Evolutionary conservation across 2,888 invertebrate genomes (phyloP).

Genomic region (Sinotaia quadrata): DNA sequence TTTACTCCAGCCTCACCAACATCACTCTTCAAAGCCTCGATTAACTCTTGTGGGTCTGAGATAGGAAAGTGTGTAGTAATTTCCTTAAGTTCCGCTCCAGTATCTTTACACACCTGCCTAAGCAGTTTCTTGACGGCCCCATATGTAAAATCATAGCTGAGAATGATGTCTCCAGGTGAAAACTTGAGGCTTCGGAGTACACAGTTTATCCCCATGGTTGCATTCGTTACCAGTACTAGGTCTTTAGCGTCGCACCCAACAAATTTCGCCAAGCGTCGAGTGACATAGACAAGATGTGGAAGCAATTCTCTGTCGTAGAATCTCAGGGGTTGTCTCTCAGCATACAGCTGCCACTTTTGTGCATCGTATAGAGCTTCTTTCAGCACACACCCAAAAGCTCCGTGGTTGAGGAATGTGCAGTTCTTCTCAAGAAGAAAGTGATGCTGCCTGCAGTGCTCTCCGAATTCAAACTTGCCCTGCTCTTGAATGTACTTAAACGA

Average conservation of each 20-base stretch:
- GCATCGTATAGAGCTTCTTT: slow-evolving; percentile 61
- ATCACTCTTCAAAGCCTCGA: slow-evolving; percentile 43
- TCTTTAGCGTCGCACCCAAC: slow-evolving; percentile 65
- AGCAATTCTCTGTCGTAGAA: slow-evolving; percentile 68
- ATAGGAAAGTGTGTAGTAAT: slow-evolving; percentile 55
- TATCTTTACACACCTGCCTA: slow-evolving; percentile 51
- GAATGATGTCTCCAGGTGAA: slow-evolving; percentile 50
- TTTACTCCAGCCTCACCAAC: slow-evolving; percentile 48
- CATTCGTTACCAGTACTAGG: slow-evolving; percentile 64
- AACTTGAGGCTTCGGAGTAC: slow-evolving; percentile 57
- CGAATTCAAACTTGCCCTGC: slow-evolving; percentile 5
- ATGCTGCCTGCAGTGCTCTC: slow-evolving; percentile 36
- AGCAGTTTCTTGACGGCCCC: slow-evolving; percentile 67
- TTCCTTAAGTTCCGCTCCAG: slow-evolving; percentile 58
- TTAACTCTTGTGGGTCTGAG: slow-evolving; percentile 45
- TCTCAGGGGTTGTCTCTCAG: slow-evolving; percentile 66
- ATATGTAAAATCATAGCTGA: slow-evolving; percentile 59
- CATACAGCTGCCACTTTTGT: slow-evolving; percentile 67
- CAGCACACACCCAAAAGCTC: slow-evolving; percentile 68
- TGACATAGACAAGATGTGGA: slow-evolving; percentile 63
- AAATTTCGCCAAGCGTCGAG: slow-evolving; percentile 65
- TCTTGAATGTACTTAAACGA: slow-evolving; percentile 37
- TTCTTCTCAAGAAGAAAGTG: slow-evolving; percentile 61
- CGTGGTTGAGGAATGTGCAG: slow-evolving; percentile 69
- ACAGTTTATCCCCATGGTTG: slow-evolving; percentile 64